These are phyloP conservation scores for Pseudochirops cupreus DNA, from an alignment of 2,797 vertebrate genomes.

Conservation along the genomic window DNA sequence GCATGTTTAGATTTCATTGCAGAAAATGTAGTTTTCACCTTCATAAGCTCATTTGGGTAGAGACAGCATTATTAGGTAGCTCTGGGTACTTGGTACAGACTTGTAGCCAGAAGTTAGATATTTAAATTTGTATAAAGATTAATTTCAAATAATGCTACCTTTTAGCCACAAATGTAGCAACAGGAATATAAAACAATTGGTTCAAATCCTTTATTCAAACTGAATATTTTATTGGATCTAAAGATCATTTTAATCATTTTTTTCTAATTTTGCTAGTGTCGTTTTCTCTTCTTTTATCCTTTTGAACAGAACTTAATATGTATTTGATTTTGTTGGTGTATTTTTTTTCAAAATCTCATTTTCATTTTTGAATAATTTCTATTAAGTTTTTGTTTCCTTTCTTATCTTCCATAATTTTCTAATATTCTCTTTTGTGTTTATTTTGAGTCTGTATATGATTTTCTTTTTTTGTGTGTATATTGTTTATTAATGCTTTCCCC, in stretches of 20 bases:
- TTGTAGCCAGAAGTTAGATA: background rate
- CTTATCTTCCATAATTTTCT: background rate
- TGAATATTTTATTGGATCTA: background rate
- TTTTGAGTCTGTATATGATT: background rate
- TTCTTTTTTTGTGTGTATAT: background rate
- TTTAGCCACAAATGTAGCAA: background rate
- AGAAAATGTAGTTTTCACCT: background rate
- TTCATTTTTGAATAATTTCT: background rate
- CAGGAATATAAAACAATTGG: background rate
- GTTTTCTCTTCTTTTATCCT: background rate
- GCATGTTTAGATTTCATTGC: background rate
- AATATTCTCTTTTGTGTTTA: background rate
- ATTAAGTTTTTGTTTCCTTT: background rate
- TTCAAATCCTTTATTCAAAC: background rate
- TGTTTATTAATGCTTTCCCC: background rate
- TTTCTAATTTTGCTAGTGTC: background rate
- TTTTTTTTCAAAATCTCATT: background rate
- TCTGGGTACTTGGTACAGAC: background rate
- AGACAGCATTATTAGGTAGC: background rate
- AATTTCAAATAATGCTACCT: background rate
- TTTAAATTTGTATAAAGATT: background rate
- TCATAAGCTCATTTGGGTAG: background rate
- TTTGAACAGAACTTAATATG: background rate
- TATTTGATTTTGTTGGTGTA: background rate
- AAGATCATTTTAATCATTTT: too few relatives aligned